phyloP scores from a whole-genome alignment of 2,797 vertebrate species.

The Amazona ochrocephala region DNA sequence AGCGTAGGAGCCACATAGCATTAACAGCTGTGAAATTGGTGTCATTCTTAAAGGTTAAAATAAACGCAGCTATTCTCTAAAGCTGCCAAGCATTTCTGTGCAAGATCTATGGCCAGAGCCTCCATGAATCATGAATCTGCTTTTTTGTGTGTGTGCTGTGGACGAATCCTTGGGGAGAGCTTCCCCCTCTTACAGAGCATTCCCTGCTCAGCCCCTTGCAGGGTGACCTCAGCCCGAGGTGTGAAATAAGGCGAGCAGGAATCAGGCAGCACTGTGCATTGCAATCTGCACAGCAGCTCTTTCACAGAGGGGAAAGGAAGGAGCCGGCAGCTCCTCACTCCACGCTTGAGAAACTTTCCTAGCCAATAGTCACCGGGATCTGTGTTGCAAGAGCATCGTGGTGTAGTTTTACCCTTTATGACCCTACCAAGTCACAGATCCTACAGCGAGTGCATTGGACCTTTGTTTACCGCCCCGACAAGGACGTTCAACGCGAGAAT shows the following conservation, averaged over 20 bases:
- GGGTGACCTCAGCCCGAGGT: background rate
- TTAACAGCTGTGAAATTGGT: conserved; percentile 69
- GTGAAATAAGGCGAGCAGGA: background rate
- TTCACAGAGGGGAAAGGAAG: background rate
- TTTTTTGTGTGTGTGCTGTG: background rate
- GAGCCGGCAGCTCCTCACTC: background rate
- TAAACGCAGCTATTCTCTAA: conserved; percentile 46
- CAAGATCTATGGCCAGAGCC: conserved; percentile 29
- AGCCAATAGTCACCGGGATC: conserved; percentile 19
- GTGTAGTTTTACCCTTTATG: background rate
- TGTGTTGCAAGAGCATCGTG: background rate
- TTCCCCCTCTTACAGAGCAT: background rate
- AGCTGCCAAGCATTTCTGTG: conserved; percentile 59
- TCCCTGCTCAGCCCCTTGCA: background rate
- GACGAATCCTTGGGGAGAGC: background rate
- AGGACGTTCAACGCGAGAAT: background rate
- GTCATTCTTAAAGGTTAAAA: conserved; percentile 71
- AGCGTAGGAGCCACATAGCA: conserved; percentile 57
- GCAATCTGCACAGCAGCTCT: background rate
- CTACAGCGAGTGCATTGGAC: background rate
- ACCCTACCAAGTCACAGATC: background rate
- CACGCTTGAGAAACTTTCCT: background rate
- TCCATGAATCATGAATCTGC: conserved; percentile 33
- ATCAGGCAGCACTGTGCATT: background rate
- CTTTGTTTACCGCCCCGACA: background rate